These are phyloP conservation scores for Anthrax anthrax DNA, from an alignment of 2,888 invertebrate genomes.

Conservation along the genomic window DNA sequence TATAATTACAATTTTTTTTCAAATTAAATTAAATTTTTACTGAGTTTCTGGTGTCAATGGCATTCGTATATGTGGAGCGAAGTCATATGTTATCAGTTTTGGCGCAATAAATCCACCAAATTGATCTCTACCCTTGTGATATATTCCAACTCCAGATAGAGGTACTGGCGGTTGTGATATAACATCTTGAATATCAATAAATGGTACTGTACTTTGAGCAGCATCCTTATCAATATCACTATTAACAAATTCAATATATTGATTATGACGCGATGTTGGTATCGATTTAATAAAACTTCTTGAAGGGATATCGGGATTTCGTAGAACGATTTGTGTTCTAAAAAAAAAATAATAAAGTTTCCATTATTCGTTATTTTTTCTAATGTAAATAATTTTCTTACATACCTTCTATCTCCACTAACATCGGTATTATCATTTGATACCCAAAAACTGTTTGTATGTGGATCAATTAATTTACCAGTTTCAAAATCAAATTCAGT, in stretches of 20 bases:
- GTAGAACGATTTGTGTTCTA: constrained; percentile 42
- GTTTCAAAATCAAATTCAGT: constrained; percentile 67
- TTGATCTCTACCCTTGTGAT: constrained; percentile 54
- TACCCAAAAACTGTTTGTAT: constrained; percentile 52
- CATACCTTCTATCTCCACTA: constrained; percentile 42
- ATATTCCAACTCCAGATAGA: constrained; percentile 60
- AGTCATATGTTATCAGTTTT: constrained; percentile 63
- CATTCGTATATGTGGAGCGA: constrained; percentile 44
- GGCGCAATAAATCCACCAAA: constrained; percentile 66
- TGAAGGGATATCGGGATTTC: constrained; percentile 53
- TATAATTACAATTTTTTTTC: too few relatives aligned
- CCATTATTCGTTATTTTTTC: constrained; percentile 6
- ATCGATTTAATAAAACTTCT: constrained; percentile 36
- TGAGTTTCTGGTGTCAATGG: constrained; percentile 29
- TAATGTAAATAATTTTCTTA: constrained; percentile 2
- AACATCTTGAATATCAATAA: constrained; percentile 62
- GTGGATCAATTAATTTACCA: constrained; percentile 48
- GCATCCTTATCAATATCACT: constrained; percentile 59
- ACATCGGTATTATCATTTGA: constrained; percentile 75
- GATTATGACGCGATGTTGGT: constrained; percentile 48
- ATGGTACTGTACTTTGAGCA: constrained; percentile 71
- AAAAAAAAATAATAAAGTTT: constrained; percentile 4
- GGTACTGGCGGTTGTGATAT: constrained; percentile 50
- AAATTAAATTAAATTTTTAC: too few relatives aligned
- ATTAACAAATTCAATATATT: constrained; percentile 54